phyloP scores from a whole-genome alignment of 2,113 vertebrate genomes.

The Neogobius melanostomus region DNA sequence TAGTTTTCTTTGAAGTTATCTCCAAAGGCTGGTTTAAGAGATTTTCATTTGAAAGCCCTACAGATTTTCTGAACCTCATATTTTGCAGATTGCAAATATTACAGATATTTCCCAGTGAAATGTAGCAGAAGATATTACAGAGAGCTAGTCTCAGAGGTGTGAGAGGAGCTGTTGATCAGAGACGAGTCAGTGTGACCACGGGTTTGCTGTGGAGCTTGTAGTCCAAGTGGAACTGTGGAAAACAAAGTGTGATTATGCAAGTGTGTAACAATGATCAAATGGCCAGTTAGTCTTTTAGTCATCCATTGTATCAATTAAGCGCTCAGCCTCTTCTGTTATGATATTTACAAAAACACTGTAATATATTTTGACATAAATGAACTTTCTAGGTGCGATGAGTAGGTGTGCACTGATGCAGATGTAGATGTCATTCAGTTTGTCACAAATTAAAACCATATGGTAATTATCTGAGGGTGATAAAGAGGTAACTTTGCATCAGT shows the following conservation, averaged over 20 bases:
- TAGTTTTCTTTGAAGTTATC: background rate
- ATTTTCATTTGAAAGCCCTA: background rate
- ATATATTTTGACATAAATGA: background rate
- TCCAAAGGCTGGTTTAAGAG: background rate
- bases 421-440: background rate
- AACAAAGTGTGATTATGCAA: slow-evolving; percentile 5
- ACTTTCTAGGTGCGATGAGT: background rate
- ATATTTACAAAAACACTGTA: background rate
- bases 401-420: background rate
- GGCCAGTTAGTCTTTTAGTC: background rate
- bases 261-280: slow-evolving; percentile 6
- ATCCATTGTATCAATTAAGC: background rate
- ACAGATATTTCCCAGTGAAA: background rate
- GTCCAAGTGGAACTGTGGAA: background rate
- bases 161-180: slow-evolving; percentile 16
- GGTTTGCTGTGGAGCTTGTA: background rate
- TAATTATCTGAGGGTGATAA: background rate
- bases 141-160: slow-evolving; percentile 5
- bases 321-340: background rate
- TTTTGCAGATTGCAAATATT: background rate
- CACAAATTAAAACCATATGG: background rate
- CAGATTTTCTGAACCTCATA: background rate
- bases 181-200: background rate
- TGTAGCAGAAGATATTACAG: background rate
- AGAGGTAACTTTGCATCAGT: too few species aligned